Conservation (phyloP, 2,113 vertebrate genomes). For the Opisthocomus hoazin region DNA sequence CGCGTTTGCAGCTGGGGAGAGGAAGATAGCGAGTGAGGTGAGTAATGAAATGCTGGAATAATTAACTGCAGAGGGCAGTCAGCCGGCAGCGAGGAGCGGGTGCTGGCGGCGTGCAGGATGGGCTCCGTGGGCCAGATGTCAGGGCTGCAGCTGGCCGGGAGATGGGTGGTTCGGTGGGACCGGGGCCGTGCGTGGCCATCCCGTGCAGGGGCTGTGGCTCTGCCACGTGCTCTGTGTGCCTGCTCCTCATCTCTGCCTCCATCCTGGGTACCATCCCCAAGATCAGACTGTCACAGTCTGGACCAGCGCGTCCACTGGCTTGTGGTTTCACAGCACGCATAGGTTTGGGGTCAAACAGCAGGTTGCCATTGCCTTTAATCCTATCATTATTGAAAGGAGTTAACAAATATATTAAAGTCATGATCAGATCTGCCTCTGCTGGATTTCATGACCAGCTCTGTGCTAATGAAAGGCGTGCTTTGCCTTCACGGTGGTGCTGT, state of each 20-base stretch:
- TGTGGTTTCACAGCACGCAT: background rate
- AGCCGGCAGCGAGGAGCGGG: background rate
- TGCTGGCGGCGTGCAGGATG: background rate
- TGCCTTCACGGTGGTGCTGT: background rate
- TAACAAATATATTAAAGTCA: background rate
- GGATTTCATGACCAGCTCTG: too few species aligned
- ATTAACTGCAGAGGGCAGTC: background rate
- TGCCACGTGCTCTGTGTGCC: accelerated
- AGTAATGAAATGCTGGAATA: background rate
- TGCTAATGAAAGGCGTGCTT: too few species aligned
- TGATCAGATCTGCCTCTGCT: background rate
- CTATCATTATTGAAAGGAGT: background rate
- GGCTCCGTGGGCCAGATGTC: background rate
- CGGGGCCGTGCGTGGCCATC: accelerated
- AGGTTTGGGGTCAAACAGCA: background rate
- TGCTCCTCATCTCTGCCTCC: background rate
- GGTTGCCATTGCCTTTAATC: background rate
- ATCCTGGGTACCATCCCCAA: background rate
- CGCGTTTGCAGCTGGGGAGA: background rate
- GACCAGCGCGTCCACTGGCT: accelerated
- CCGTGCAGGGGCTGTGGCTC: accelerated
- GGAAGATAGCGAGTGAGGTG: background rate
- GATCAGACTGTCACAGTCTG: too few species aligned
- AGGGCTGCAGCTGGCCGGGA: background rate
- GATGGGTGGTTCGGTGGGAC: accelerated